These are phyloP conservation scores for Drosophila setosimentum DNA, from an alignment of 2,888 invertebrate genomes.

Conservation along the genomic window DNA sequence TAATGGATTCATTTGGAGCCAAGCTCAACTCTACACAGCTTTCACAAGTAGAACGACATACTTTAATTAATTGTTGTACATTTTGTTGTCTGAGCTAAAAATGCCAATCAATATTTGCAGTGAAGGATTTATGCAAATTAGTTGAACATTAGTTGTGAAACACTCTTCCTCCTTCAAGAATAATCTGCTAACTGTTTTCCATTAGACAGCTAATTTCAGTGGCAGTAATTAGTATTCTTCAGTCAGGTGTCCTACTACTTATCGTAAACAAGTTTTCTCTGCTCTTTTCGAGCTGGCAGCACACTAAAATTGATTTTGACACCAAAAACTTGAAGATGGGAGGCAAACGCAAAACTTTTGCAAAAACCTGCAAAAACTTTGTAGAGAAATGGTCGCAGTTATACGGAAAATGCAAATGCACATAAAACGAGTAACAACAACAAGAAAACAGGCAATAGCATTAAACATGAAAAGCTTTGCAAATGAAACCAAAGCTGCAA, in stretches of 20 bases:
- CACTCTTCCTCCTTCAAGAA: constrained; percentile 5
- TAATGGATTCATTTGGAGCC: neutral
- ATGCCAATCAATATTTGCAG: constrained; percentile 41
- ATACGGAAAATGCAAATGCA: constrained; percentile 39
- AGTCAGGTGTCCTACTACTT: constrained; percentile 32
- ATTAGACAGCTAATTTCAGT: constrained; percentile 54
- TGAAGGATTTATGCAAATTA: constrained; percentile 43
- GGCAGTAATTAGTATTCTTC: constrained; percentile 60
- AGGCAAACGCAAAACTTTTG: constrained; percentile 36
- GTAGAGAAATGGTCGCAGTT: constrained; percentile 29
- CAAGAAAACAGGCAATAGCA: constrained; percentile 35
- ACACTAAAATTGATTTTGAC: constrained; percentile 74
- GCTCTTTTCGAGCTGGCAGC: constrained; percentile 27
- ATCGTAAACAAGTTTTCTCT: constrained; percentile 33
- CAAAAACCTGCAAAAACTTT: constrained; percentile 45
- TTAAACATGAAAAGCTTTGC: constrained; percentile 61
- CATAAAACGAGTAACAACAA: constrained; percentile 25
- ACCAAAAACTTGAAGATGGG: constrained; percentile 45
- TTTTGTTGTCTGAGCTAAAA: constrained; percentile 15
- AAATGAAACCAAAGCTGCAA: constrained; percentile 39
- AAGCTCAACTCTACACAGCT: constrained; percentile 2
- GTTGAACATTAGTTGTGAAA: constrained; percentile 1
- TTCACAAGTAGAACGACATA: constrained; percentile 4
- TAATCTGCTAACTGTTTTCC: constrained; percentile 65
- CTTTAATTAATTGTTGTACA: constrained; percentile 29